Evolutionary conservation across 2,113 vertebrate genomes (phyloP), one percentile per base, ranked within the genome.

Genomic region (Gymnocephalus cernua): DNA sequence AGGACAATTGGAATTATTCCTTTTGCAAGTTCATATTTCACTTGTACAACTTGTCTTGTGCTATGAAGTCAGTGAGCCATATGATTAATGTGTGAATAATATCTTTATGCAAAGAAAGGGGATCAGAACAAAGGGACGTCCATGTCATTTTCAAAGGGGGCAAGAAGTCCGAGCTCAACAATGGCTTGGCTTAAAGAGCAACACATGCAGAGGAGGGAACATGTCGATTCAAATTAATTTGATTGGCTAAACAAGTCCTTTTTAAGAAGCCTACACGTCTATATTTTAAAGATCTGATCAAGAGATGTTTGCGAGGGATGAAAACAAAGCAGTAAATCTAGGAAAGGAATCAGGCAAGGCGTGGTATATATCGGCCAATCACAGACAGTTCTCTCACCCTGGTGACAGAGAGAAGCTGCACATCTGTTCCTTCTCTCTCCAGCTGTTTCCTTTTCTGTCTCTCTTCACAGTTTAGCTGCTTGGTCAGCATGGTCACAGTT

Each of bases 371-470:
- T 27, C 1, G 23, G 23, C 9, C 18, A 29, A 21, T 67, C 63
- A 19, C 38, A 71, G 69, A 29, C 9, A 18, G 23, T 9, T 47
- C 15, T 13, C 8, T n/a, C 44, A 48, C 16, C 41, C 38, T 4
- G 69, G 38, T 48, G 15, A 14, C 44, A 68, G 54, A 50, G 19
- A 44, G 14, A 27, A 11, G 38, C 4, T 67, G 53, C 21, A 58
- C 7, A 77, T 48, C 53, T 62, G 58, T 11, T 58, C 23, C 4
- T 29, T 50, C 16, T 29, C 44, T 38, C 41, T 45, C 53, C 48
- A 64, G 57, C 50, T 32, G 50, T 73, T 65, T 80, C 61, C 62
- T 66, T 18, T 51, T 58, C 53, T 72, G 23, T 58, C 41, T 48
- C n/a, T 27, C n/a, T 59, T 41, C 44, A 21, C 53, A 56, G 27